Percentiles rank a stretch among this genome's conserved stretches.
phyloP scores from a whole-genome alignment of 2,797 vertebrate species.

The Monodelphis domestica region DNA sequence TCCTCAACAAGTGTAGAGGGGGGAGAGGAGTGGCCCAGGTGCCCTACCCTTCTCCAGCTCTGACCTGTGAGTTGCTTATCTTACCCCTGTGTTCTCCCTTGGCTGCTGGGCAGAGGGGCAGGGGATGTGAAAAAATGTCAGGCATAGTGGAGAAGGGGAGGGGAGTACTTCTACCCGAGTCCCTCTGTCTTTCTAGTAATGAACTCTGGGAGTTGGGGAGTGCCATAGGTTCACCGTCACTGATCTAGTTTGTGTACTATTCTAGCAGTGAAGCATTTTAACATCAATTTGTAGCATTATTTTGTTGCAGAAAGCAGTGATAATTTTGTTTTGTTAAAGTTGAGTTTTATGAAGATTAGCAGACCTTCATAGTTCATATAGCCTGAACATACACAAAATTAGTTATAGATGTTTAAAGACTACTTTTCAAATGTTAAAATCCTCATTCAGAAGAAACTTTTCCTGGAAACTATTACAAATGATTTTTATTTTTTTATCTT shows the following conservation, averaged over 20 bases:
- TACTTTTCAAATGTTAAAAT: neutral
- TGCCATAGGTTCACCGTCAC: no score
- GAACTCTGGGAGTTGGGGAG: no score
- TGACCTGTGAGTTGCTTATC: no score
- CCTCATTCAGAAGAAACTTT: neutral
- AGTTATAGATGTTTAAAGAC: neutral
- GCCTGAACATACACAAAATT: neutral
- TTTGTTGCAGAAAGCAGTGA: neutral
- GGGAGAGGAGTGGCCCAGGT: no score
- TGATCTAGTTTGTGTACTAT: neutral
- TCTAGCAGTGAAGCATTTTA: neutral
- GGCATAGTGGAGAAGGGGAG: no score
- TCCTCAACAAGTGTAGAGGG: no score
- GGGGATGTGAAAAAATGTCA: no score
- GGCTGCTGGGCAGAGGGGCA: no score
- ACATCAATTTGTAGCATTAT: neutral
- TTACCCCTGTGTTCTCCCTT: no score
- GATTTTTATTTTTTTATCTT: neutral
- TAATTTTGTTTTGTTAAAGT: neutral
- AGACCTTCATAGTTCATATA: neutral
- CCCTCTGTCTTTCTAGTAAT: no score
- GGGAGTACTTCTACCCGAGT: no score
- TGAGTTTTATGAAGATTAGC: neutral
- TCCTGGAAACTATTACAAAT: neutral
- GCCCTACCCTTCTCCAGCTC: no score